phyloP scores from a whole-genome alignment of 2,888 invertebrate species.

The Schrankia costaestrigalis region DNA sequence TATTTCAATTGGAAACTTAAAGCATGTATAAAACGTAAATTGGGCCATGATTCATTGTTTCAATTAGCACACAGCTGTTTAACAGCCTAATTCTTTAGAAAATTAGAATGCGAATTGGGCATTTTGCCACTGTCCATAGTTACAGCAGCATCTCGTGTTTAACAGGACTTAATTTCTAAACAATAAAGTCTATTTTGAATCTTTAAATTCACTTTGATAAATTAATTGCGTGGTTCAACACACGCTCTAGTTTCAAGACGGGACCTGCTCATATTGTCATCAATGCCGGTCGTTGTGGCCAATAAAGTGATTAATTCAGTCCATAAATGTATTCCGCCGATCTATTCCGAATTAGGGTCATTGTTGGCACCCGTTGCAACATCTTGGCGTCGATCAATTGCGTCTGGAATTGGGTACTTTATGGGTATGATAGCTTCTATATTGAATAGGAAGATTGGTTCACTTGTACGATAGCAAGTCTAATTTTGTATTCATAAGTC shows the following conservation, averaged over 20 bases:
- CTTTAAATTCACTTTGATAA: slow-evolving; percentile 13
- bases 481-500: slow-evolving; percentile 8
- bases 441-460: slow-evolving; percentile 34
- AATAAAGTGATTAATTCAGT: slow-evolving; percentile 74
- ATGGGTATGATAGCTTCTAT: slow-evolving; percentile 42
- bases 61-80: slow-evolving; percentile 12
- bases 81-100: slow-evolving; percentile 9
- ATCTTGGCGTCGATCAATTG: slow-evolving; percentile 46
- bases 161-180: slow-evolving; percentile 18
- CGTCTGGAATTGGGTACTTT: slow-evolving; percentile 46
- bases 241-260: slow-evolving; percentile 51
- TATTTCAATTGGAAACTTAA: no score
- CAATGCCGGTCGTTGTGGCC: slow-evolving; percentile 56
- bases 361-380: slow-evolving; percentile 49
- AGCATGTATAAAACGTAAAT: no score
- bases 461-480: slow-evolving; percentile 16
- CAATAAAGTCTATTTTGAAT: slow-evolving; percentile 22
- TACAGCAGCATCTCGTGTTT: slow-evolving; percentile 14
- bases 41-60: slow-evolving; percentile 3
- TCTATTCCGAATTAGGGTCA: slow-evolving; percentile 72
- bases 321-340: slow-evolving; percentile 63
- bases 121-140: slow-evolving; percentile 9
- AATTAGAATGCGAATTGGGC: slow-evolving; percentile 11
- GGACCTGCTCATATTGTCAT: slow-evolving; percentile 51
- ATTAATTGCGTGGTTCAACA: slow-evolving; percentile 47